Percentiles rank a stretch among this genome's conserved stretches.
Evolutionary conservation across 2,888 invertebrate genomes (phyloP).

Genomic region (Diaperis boleti): DNA sequence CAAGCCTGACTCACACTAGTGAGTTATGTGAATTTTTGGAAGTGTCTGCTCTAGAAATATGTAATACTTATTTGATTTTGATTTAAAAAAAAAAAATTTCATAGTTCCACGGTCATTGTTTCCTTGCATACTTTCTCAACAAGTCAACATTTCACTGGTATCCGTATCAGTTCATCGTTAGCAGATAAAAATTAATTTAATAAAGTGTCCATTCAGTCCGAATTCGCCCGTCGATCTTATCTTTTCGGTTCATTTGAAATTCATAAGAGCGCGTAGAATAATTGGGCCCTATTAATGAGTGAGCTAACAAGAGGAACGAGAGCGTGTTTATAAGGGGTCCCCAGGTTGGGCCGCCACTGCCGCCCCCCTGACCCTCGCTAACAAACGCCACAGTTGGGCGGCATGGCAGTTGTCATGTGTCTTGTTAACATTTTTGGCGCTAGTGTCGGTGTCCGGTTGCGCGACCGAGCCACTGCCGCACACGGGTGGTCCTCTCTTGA

Average conservation of each 20-base stretch:
- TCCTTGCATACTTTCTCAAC: constrained; percentile 11
- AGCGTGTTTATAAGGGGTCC: constrained; percentile 10
- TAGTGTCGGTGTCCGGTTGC: constrained; percentile 66
- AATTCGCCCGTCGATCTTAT: constrained; percentile 26
- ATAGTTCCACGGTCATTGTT: no score
- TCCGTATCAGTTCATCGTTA: neutral
- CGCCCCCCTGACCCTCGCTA: constrained; percentile 36
- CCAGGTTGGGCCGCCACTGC: constrained; percentile 30
- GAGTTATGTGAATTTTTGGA: no score
- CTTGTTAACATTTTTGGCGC: constrained; percentile 69
- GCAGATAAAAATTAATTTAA: neutral
- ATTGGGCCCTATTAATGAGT: constrained; percentile 41
- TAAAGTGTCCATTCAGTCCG: neutral
- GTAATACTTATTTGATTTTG: no score
- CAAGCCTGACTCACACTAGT: no score
- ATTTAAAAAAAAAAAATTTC: no score
- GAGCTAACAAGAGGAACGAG: constrained; percentile 30
- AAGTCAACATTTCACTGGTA: constrained; percentile 5
- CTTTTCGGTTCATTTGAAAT: constrained; percentile 32
- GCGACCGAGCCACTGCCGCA: constrained; percentile 60
- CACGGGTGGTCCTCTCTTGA: constrained; percentile 64
- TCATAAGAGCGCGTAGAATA: constrained; percentile 40
- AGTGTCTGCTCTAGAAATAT: no score
- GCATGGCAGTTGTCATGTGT: constrained; percentile 66
- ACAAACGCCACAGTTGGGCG: constrained; percentile 50